Percentiles rank a stretch among this genome's conserved stretches.
Conservation (phyloP, 2,797 vertebrate genomes). For the Sebastes glaucus region DNA sequence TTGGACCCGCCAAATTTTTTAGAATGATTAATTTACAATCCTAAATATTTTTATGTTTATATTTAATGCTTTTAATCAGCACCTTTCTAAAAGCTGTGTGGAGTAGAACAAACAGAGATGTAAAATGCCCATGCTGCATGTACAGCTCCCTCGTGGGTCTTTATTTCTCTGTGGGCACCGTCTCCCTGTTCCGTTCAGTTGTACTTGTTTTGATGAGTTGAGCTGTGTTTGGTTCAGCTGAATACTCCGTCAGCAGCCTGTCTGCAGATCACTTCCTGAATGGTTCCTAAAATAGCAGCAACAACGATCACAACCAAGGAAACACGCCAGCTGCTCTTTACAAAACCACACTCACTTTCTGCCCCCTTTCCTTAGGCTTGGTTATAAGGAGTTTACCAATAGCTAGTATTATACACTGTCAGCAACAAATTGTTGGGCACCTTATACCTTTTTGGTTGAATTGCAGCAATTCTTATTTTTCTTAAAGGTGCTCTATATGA, state of each 20-base stretch:
- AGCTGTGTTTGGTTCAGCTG: conserved; percentile 44
- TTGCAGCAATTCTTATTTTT: not conserved
- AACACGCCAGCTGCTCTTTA: conserved; percentile 72
- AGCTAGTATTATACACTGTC: not conserved
- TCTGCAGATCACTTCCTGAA: conserved; percentile 81
- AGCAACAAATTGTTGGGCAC: not conserved
- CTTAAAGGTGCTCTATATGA: not conserved
- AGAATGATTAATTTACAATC: too few relatives aligned
- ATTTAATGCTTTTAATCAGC: too few relatives aligned
- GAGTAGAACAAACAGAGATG: not conserved
- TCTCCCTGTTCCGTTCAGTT: not conserved
- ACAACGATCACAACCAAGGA: conserved; percentile 78
- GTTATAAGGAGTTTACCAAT: conserved; percentile 19
- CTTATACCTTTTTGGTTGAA: not conserved
- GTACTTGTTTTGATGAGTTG: conserved; percentile 44
- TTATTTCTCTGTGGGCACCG: not conserved
- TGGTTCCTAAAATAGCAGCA: conserved; percentile 77
- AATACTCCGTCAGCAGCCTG: conserved; percentile 57
- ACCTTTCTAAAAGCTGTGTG: too few relatives aligned
- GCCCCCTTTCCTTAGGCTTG: conserved; percentile 8
- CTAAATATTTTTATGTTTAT: too few relatives aligned
- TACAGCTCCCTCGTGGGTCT: not conserved
- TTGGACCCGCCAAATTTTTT: too few relatives aligned
- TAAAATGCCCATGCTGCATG: not conserved
- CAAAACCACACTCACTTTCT: conserved; percentile 64